phyloP scores from a whole-genome alignment of 2,113 vertebrate species.

The Plecotus auritus region DNA sequence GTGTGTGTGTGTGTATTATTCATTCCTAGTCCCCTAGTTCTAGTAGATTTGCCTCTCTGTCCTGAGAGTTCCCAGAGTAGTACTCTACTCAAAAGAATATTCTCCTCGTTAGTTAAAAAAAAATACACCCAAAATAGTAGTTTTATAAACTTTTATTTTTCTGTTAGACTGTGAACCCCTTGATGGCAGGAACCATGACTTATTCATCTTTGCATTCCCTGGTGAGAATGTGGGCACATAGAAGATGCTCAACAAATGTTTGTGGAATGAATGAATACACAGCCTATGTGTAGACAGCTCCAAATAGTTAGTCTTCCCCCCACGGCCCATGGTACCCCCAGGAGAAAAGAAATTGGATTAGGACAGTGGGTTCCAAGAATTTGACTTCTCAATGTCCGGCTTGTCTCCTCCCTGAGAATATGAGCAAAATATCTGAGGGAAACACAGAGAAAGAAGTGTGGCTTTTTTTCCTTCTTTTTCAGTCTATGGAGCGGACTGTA shows the following conservation, averaged over 20 bases:
- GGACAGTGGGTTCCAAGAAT: slow-evolving; percentile 21
- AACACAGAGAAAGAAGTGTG: background rate
- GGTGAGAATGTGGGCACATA: background rate
- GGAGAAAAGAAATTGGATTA: background rate
- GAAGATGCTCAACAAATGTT: slow-evolving; percentile 48
- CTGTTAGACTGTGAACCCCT: background rate
- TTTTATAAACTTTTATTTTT: background rate
- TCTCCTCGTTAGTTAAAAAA: background rate
- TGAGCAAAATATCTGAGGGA: background rate
- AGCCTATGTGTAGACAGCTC: background rate
- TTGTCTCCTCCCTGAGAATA: background rate
- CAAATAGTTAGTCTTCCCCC: background rate
- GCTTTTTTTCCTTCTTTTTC: background rate
- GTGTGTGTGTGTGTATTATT: background rate
- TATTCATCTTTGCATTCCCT: slow-evolving; percentile 13
- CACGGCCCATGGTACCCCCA: background rate
- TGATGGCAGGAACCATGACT: background rate
- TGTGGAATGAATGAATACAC: slow-evolving; percentile 21
- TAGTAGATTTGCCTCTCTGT: background rate
- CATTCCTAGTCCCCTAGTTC: background rate
- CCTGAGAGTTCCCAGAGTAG: background rate
- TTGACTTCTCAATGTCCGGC: background rate
- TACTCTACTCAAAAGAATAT: background rate
- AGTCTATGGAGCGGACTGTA: background rate
- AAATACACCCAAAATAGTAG: background rate